Percentiles rank a stretch among this genome's conserved stretches.
Conservation (phyloP, 2,888 invertebrate species). For the Temnothorax ravouxi region DNA sequence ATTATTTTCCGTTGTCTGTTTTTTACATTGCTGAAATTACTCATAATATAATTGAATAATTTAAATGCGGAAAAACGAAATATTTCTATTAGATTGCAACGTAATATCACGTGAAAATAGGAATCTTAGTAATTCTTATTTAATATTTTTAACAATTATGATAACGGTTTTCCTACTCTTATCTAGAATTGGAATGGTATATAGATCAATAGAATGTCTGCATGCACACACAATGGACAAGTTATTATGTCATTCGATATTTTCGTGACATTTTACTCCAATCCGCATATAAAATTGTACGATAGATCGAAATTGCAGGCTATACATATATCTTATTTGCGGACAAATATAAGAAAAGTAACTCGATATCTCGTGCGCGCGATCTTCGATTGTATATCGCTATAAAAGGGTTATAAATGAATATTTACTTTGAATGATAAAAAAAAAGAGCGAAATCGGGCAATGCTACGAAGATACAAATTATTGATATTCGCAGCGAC, state of each 20-base stretch:
- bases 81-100: background rate
- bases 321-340: constrained; percentile 18
- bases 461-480: constrained; percentile 1
- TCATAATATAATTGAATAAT: constrained; percentile 1
- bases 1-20: background rate
- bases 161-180: background rate
- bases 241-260: background rate
- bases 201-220: background rate
- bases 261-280: background rate
- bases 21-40: constrained; percentile 2
- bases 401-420: constrained; percentile 29
- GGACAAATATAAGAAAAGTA: constrained; percentile 27
- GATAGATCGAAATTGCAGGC: constrained; percentile 8
- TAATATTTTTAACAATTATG: background rate
- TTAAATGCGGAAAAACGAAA: background rate
- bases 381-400: background rate
- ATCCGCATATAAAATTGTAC: constrained; percentile 12
- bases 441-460: background rate
- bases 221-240: background rate
- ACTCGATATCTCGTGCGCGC: background rate
- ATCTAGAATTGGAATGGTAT: background rate
- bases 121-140: background rate
- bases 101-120: background rate
- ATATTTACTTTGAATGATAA: constrained; percentile 31
- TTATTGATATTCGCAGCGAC: background rate